A percentile compares a stretch with the other conserved stretches of the same genome.
Evolutionary conservation across 2,888 invertebrate genomes (phyloP).

Genomic region (Dendrolimus pini): DNA sequence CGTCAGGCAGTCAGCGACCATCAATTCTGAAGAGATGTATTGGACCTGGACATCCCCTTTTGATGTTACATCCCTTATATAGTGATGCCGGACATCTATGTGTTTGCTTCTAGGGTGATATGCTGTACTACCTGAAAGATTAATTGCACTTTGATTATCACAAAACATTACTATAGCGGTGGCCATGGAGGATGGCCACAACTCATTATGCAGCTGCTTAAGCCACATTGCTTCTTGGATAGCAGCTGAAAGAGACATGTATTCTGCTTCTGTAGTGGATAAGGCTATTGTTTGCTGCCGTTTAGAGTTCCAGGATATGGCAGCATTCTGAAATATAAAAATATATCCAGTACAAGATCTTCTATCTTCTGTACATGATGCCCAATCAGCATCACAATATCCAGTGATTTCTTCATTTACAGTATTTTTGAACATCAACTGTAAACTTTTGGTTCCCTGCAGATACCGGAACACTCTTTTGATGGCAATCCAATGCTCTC

Average conservation of each 20-base stretch:
- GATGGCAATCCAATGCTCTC: conserved; percentile 11
- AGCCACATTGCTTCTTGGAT: conserved; percentile 18
- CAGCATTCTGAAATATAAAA: conserved; percentile 22
- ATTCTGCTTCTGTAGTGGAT: conserved; percentile 13
- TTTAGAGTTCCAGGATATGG: conserved; percentile 22
- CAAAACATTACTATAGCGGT: conserved; percentile 8
- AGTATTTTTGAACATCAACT: conserved; percentile 5
- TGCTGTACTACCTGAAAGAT: conserved; percentile 8
- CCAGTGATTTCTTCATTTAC: conserved; percentile 5
- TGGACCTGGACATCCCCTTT: conserved; percentile 1
- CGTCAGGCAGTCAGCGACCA: too few relatives aligned
- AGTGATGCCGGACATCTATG: conserved; percentile 15
- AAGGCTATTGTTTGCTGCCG: conserved; percentile 12
- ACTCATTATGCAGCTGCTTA: conserved; percentile 8
- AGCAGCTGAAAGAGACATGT: conserved; percentile 16
- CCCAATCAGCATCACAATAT: conserved; percentile 25
- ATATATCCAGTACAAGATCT: conserved; percentile 20
- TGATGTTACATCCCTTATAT: conserved; percentile 6
- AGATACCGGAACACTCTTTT: conserved; percentile 19
- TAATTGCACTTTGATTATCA: conserved; percentile 20
- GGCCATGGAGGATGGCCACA: conserved; percentile 4
- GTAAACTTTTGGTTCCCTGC: conserved; percentile 12
- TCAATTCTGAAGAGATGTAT: background rate
- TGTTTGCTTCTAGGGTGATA: conserved; percentile 14
- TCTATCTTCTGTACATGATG: conserved; percentile 11